phyloP scores from a whole-genome alignment of 2,888 invertebrate genomes.

The Cyclophora albipunctata region DNA sequence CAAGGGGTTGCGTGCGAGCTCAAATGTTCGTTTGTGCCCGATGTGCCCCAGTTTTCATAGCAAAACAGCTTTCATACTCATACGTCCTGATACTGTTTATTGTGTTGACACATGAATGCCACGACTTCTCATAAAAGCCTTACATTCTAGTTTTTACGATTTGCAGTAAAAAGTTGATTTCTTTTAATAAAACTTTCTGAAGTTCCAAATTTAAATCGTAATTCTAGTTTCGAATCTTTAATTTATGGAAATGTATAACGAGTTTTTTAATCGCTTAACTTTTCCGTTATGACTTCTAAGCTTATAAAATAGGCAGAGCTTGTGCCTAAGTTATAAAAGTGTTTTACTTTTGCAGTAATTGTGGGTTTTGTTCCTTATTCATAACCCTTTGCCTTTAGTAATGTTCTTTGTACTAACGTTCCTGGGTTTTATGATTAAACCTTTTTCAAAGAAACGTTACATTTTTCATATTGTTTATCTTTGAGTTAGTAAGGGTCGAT shows the following conservation, averaged over 20 bases:
- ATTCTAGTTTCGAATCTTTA: slow-evolving; percentile 19
- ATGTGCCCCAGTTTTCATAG: slow-evolving; percentile 23
- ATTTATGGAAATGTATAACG: slow-evolving; percentile 24
- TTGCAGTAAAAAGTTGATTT: slow-evolving; percentile 20
- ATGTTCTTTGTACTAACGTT: too few species aligned
- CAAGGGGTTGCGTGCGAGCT: slow-evolving; percentile 19
- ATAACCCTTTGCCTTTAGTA: not conserved
- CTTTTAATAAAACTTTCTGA: slow-evolving; percentile 18
- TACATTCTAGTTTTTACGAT: slow-evolving; percentile 16
- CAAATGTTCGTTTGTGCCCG: slow-evolving; percentile 23
- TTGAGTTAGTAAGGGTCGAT: too few species aligned
- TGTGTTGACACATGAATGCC: slow-evolving; percentile 27
- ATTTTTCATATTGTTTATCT: too few species aligned
- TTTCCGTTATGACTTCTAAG: slow-evolving; percentile 20
- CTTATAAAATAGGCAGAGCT: slow-evolving; percentile 17
- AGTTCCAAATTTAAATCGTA: slow-evolving; percentile 13
- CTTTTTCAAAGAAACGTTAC: too few species aligned
- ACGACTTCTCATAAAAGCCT: slow-evolving; percentile 18
- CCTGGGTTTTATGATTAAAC: too few species aligned
- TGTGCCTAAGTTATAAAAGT: slow-evolving; percentile 12
- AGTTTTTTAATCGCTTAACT: slow-evolving; percentile 23
- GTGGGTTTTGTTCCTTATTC: slow-evolving; percentile 6
- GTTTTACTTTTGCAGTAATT: slow-evolving; percentile 12
- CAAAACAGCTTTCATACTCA: slow-evolving; percentile 26
- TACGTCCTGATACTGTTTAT: slow-evolving; percentile 23